Base-by-base conservation (phyloP, 1,140 invertebrate genomes). In the Saccostrea echinata region DNA sequence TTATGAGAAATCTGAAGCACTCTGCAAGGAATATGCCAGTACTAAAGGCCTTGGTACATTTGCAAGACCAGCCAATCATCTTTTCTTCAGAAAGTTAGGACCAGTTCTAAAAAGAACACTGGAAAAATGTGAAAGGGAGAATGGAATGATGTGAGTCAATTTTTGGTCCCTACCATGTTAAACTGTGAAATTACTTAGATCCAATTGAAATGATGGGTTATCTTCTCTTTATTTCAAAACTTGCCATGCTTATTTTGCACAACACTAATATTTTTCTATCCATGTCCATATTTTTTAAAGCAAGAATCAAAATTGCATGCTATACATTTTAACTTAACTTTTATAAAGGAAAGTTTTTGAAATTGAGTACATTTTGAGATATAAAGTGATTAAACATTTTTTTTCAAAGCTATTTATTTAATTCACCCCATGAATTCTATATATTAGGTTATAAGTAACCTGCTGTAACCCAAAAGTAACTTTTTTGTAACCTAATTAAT, bases 91-190 rank as follows among this genome's bases (percentile, higher is more conserved):
- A 88, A 96, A 95, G 61, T 93, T 97, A 21, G 95, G 95, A 30
- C 96, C 96, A 35, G 93, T 96, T 83, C 95, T 97, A 8, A 95
- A 96, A 88, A 93, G 96, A 76, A 97, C 96, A 13, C 93, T 97
- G 80, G 96, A 97, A 86, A 97, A 97, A 92, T 97, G 97, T 94
- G 96, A 97, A 90, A 93, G 97, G 89, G 97, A 97, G 94, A 97
- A 97, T 95, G 96, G 96, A 89, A 96, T 97, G 83, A 97, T 97
- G 96, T 97, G 95, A 95, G 95, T 94, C 52, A 61, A 53, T 84
- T 43, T 61, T 61, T 61, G n/a, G 55, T 21, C 16, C 16, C 6
- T 43, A 6, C 9, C 6, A 9, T 43, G 43, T 43, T 43, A 8
- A 43, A 43, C 43, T 43, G 43, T 43, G 43, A 43, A 43, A 43